Conservation (phyloP, 2,888 invertebrate species). For the Myopa testacea region DNA sequence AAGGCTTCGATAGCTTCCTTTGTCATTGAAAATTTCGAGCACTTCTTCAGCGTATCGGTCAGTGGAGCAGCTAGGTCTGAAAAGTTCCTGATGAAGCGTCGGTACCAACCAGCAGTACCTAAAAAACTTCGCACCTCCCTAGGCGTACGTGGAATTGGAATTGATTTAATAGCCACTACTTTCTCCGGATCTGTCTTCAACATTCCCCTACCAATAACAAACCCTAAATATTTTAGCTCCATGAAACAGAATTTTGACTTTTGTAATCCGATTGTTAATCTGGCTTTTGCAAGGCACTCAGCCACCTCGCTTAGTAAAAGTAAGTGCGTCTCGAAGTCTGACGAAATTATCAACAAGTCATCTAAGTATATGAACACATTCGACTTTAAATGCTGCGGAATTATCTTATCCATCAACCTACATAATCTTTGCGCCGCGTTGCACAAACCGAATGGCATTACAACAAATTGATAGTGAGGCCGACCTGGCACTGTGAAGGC, state of each 20-base stretch:
- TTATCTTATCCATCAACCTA: constrained; percentile 17
- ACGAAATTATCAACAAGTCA: not conserved
- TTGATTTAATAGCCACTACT: not conserved
- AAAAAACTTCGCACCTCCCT: constrained; percentile 33
- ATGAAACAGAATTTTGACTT: constrained; percentile 3
- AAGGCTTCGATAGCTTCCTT: constrained; percentile 26
- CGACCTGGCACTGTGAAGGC: too few relatives aligned
- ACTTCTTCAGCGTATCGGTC: constrained; percentile 28
- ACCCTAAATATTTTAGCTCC: constrained; percentile 8
- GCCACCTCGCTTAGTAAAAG: constrained; percentile 4
- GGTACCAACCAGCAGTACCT: constrained; percentile 40
- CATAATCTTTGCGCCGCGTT: constrained; percentile 16
- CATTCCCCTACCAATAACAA: not conserved
- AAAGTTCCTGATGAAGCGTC: constrained; percentile 37
- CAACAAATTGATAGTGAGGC: not conserved
- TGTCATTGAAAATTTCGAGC: constrained; percentile 1
- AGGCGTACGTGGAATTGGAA: not conserved
- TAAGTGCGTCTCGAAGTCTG: not conserved
- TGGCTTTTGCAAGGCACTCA: not conserved
- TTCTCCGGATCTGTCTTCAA: constrained; percentile 25
- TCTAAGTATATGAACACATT: constrained; percentile 1
- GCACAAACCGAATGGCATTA: constrained; percentile 28
- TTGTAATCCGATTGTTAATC: not conserved
- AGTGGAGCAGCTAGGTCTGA: constrained; percentile 34
- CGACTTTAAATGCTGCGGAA: not conserved